Conservation (phyloP, 2,113 vertebrate genomes). For the Daphoenositta chrysoptera region DNA sequence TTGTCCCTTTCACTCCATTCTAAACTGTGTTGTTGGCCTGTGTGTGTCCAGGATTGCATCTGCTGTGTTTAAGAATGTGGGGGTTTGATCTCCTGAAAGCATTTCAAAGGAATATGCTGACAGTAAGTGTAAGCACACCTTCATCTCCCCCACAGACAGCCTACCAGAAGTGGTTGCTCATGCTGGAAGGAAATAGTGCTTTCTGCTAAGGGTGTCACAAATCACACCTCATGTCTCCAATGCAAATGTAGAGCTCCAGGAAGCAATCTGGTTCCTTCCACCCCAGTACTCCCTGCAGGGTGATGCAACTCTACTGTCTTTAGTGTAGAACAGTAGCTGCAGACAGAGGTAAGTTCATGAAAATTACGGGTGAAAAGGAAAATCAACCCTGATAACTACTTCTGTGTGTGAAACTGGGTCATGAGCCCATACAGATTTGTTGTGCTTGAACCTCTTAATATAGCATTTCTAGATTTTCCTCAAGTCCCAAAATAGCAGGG, state of each 20-base stretch:
- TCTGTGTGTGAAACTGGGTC: neutral
- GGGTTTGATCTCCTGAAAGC: neutral
- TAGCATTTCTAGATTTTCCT: neutral
- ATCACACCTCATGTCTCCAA: neutral
- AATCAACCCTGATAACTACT: neutral
- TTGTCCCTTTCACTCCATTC: neutral
- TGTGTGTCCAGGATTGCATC: neutral
- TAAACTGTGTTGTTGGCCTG: neutral
- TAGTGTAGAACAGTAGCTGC: neutral
- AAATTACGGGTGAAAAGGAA: neutral
- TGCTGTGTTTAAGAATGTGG: neutral
- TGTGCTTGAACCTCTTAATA: neutral
- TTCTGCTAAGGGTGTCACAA: neutral
- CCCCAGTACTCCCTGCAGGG: neutral
- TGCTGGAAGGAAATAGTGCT: neutral
- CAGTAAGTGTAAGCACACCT: neutral
- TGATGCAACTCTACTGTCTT: neutral
- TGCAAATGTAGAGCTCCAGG: conserved; percentile 23
- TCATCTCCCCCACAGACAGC: neutral
- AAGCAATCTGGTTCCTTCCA: neutral
- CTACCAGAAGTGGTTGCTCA: neutral
- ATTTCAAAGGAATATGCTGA: neutral
- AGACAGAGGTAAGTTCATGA: neutral
- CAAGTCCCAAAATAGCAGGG: neutral
- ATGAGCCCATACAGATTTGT: neutral